Evolutionary conservation across 37 sponge, comb jelly and placozoan species (phyloP).

Genomic region (Bolinopsis microptera): DNA sequence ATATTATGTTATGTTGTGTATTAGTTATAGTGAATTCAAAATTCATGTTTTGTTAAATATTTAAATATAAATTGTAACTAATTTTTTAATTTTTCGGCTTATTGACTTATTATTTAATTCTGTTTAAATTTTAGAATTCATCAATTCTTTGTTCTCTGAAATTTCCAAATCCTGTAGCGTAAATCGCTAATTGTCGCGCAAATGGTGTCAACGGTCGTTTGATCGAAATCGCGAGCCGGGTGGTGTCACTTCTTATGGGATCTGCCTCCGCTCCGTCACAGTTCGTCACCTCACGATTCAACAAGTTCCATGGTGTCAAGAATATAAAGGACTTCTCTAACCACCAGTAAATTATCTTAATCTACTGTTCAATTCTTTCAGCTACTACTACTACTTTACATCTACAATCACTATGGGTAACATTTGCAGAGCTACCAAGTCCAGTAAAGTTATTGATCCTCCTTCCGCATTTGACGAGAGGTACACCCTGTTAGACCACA

Average conservation of each 20-base stretch:
- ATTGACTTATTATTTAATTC: no score
- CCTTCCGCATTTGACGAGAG: not conserved
- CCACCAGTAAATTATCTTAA: not conserved
- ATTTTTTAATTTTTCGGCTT: no score
- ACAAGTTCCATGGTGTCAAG: not conserved
- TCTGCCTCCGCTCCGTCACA: not conserved
- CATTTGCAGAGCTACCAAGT: not conserved
- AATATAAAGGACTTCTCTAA: not conserved
- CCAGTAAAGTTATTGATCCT: not conserved
- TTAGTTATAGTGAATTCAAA: not conserved
- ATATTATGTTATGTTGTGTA: not conserved
- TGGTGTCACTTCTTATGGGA: not conserved
- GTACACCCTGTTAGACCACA: not conserved
- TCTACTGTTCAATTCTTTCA: not conserved
- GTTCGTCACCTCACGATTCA: not conserved
- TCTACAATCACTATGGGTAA: constrained; percentile 19
- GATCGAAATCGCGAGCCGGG: not conserved
- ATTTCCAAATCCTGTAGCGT: no score
- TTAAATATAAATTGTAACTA: no score
- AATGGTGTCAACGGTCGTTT: not conserved
- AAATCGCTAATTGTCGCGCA: no score
- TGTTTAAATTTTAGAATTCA: no score
- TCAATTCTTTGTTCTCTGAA: no score
- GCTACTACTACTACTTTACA: no score
- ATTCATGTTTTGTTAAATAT: not conserved